Evolutionary conservation across 2,113 vertebrate species (phyloP).

Genomic region (Piprites chloris): DNA sequence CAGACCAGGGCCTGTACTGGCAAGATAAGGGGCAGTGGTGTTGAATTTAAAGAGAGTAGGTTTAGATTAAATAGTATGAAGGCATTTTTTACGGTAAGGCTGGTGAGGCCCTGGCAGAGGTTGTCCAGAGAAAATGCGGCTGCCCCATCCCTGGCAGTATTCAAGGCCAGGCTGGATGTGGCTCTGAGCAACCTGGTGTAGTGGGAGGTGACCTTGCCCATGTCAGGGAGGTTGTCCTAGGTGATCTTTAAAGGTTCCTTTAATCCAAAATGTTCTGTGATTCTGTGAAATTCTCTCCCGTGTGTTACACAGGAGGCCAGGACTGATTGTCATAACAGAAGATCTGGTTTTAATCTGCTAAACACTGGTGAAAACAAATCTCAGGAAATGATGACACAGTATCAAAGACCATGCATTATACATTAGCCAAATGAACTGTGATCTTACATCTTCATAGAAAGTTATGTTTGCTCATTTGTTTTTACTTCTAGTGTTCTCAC

Average conservation of each 20-base stretch:
- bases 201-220: background rate
- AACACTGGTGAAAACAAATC: background rate
- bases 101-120: background rate
- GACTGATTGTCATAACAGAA: background rate
- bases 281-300: background rate
- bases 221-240: background rate
- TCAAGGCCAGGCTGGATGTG: background rate
- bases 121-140: background rate
- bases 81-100: fast-evolving
- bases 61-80: background rate
- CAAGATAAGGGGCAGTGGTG: background rate
- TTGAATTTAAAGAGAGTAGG: background rate
- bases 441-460: background rate
- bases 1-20: background rate
- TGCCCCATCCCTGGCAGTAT: background rate
- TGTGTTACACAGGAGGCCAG: background rate
- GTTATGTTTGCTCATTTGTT: background rate
- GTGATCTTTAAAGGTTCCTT: background rate
- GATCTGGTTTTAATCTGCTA: background rate
- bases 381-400: background rate
- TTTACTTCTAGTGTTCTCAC: background rate
- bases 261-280: background rate
- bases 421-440: background rate
- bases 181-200: background rate
- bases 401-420: fast-evolving